phyloP scores from a whole-genome alignment of 2,888 invertebrate genomes.

The Eustalomyia histrio region DNA sequence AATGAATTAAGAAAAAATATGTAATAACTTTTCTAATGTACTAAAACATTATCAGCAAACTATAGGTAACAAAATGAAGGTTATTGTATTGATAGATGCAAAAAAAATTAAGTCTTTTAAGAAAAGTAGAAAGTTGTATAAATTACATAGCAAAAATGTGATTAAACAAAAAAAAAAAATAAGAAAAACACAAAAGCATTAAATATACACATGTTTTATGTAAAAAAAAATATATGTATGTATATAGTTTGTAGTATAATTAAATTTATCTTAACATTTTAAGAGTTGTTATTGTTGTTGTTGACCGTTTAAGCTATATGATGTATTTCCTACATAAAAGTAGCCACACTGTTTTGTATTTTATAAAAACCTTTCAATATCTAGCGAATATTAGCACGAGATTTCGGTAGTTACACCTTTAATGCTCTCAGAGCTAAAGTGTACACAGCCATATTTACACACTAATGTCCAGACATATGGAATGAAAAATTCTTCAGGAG shows the following conservation, averaged over 20 bases:
- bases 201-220: conserved; percentile 19
- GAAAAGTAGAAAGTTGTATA: background rate
- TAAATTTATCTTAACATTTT: background rate
- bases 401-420: conserved; percentile 78
- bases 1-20: background rate
- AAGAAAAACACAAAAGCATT: conserved; percentile 4
- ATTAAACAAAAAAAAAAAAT: background rate
- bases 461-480: conserved; percentile 99
- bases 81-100: no score
- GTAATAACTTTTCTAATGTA: background rate
- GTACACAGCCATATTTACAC: conserved; percentile 81
- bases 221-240: conserved; percentile 7
- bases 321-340: conserved; percentile 15
- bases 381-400: conserved; percentile 76
- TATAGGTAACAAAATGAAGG: background rate
- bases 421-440: conserved; percentile 79
- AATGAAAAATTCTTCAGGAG: conserved; percentile 99
- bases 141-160: background rate
- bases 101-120: background rate
- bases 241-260: background rate
- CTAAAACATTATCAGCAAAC: background rate
- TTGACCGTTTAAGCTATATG: conserved; percentile 12
- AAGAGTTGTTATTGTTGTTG: background rate
- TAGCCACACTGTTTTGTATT: conserved; percentile 10
- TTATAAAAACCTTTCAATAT: conserved; percentile 59